phyloP scores from a whole-genome alignment of 1,140 invertebrate species.

The Caenorhabditis remanei region DNA sequence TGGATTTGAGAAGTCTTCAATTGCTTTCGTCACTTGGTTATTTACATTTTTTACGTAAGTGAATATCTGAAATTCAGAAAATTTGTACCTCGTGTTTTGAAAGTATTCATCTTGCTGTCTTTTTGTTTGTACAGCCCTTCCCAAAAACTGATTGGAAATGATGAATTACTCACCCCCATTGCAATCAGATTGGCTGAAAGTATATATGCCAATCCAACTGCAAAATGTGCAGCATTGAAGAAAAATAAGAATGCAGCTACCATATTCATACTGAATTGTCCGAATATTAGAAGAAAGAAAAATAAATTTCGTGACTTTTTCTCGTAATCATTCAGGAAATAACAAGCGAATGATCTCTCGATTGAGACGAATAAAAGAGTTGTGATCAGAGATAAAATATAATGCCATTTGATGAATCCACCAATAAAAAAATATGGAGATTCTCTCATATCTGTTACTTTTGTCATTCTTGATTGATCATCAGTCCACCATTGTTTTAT shows the following conservation, averaged over 20 bases:
- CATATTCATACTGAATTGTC: neutral
- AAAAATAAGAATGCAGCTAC: neutral
- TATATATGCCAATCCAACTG: neutral
- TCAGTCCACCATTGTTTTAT: constrained; percentile 22
- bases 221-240: constrained; percentile 6
- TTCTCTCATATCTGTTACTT: neutral
- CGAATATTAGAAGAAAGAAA: neutral
- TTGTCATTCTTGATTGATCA: neutral
- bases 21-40: neutral
- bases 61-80: neutral
- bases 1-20: constrained; percentile 5
- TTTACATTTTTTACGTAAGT: neutral
- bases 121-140: no score
- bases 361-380: neutral
- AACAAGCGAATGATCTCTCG: constrained; percentile 23
- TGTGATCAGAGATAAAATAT: neutral
- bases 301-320: neutral
- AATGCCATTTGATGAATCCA: constrained; percentile 18
- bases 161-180: neutral
- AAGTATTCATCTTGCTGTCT: neutral
- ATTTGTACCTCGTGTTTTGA: neutral
- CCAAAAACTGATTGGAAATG: neutral
- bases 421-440: neutral
- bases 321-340: constrained; percentile 19
- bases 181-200: neutral